Base-by-base conservation (phyloP, 2,113 vertebrate species). In the Aegotheles bennettii region DNA sequence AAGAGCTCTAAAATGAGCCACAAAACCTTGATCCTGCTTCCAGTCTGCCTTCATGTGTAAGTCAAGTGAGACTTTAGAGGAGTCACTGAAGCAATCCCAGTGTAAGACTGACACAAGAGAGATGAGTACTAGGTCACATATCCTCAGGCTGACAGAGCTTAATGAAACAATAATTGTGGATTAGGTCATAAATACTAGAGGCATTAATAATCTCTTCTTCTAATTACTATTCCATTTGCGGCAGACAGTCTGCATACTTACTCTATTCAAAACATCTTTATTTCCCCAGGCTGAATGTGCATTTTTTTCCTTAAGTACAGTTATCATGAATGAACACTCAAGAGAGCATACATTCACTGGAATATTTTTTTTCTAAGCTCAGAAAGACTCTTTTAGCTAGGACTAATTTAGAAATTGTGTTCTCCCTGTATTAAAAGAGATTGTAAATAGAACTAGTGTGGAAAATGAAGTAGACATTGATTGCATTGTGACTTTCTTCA, bases 271-370 rank as follows among this genome's bases (percentile, higher is more conserved):
- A 96, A 89, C 28, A 83, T 78, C 65, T 60, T 91, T 94, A 54
- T 92, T 95, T 87, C 69, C 87, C 71, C 82, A 84, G 94, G 87
- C 93, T 36, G 96, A 95, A 94, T 92, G 69, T 53, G 25, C 92
- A 80, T 96, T 95, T 95, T 48, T 96, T 94, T 79, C 73, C 45
- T 93, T 91, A 83, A 93, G 68, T 90, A 61, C 65, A 82, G 65
- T 94, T 95, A 94, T 94, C 92, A 95, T 90, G 94, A 97, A 97
- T 95, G 91, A 93, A 87, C 89, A 83, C 84, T 94, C 83, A 90
- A 87, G 73, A 96, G 51, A 95, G 65, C 91, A 68, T 50, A 87
- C 51, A 84, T 84, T 95, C 70, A 42, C 90, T 92, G 73, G 90
- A 84, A 68, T 68, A 92, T 92, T 94, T 95, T 90, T 71, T 96